A percentile compares a stretch with the other conserved stretches of the same genome.
Conservation (phyloP, 2,797 vertebrate genomes). For the Sebastiscus tertius region DNA sequence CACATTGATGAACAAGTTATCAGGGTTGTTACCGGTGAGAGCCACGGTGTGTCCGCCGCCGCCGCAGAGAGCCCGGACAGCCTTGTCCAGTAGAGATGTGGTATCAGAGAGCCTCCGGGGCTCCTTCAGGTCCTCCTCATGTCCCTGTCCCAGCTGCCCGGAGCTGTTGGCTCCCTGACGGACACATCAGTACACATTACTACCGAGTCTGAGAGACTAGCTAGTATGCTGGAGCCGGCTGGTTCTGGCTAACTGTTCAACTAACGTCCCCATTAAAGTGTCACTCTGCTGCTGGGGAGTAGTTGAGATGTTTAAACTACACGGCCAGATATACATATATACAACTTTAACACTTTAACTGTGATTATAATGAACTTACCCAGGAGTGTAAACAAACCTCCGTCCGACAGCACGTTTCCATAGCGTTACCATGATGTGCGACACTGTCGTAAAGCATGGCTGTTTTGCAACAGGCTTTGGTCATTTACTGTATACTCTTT, state of each 20-base stretch:
- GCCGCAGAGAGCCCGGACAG: slow-evolving; percentile 79
- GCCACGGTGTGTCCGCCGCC: slow-evolving; percentile 91
- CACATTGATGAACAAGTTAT: neutral
- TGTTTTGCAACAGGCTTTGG: neutral
- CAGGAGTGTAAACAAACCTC: slow-evolving; percentile 75
- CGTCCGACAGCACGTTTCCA: slow-evolving; percentile 63
- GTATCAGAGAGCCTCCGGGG: slow-evolving; percentile 77
- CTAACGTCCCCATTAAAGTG: neutral
- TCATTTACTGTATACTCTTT: too few relatives aligned
- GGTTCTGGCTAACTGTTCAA: neutral
- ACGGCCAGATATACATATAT: neutral
- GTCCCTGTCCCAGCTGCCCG: slow-evolving; percentile 91
- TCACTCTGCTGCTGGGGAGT: neutral
- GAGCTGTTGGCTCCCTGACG: slow-evolving; percentile 93
- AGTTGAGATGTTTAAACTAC: neutral
- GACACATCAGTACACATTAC: neutral
- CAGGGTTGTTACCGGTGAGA: slow-evolving; percentile 82
- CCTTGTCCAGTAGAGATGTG: slow-evolving; percentile 53
- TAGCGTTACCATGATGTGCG: slow-evolving; percentile 57
- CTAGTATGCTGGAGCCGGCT: neutral
- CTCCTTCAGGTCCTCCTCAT: slow-evolving; percentile 84
- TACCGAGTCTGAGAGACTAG: too few relatives aligned
- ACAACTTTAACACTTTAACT: neutral
- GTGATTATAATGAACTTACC: slow-evolving; percentile 68
- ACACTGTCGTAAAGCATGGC: slow-evolving; percentile 61